Percentiles rank a stretch among this genome's conserved stretches.
Conservation (phyloP, 2,797 vertebrate genomes). For the Phalanger gymnotis region DNA sequence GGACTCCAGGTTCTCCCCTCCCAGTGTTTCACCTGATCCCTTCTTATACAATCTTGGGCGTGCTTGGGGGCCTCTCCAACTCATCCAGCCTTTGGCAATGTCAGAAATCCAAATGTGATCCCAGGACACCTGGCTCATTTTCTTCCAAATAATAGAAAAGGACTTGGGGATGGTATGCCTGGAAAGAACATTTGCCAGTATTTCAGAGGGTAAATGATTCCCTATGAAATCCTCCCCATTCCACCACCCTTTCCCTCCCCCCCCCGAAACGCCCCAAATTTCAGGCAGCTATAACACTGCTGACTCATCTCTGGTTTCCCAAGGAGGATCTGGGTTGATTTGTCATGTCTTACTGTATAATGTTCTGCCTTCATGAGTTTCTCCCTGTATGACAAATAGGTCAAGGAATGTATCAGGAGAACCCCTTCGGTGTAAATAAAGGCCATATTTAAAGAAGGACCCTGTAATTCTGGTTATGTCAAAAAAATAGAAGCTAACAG, state of each 20-base stretch:
- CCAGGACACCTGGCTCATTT: conserved; percentile 27
- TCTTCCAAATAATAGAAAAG: conserved; percentile 56
- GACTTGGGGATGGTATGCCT: conserved; percentile 31
- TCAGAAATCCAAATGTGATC: conserved; percentile 9
- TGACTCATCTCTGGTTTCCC: conserved; percentile 78
- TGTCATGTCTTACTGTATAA: conserved; percentile 72
- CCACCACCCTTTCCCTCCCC: conserved; percentile 56
- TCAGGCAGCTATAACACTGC: conserved; percentile 75
- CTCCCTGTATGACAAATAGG: conserved; percentile 40
- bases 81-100: neutral
- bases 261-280: conserved; percentile 74
- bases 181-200: conserved; percentile 68
- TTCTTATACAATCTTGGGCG: neutral
- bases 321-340: conserved; percentile 73
- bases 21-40: neutral
- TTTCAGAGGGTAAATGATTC: conserved; percentile 69
- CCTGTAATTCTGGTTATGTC: neutral
- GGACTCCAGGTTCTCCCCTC: neutral
- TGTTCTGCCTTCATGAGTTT: conserved; percentile 61
- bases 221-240: conserved; percentile 71
- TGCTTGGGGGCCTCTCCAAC: neutral
- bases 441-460: conserved; percentile 28
- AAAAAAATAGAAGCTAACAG: neutral
- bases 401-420: conserved; percentile 43
- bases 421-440: conserved; percentile 31